Evolutionary conservation across 2,888 invertebrate genomes (phyloP).

Genomic region (Halictus ligatus): DNA sequence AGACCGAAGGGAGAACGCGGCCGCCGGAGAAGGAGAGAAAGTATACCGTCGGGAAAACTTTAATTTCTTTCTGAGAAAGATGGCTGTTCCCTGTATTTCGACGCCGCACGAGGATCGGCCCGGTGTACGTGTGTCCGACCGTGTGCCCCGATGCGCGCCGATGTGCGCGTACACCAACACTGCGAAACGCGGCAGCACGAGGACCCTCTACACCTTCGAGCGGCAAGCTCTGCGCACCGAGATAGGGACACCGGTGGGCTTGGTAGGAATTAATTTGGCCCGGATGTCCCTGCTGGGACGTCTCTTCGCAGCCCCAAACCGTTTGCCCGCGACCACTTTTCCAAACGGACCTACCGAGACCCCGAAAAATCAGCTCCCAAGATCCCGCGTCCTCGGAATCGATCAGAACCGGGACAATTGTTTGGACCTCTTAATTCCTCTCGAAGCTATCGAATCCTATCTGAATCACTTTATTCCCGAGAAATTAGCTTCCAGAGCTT

Average conservation of each 20-base stretch:
- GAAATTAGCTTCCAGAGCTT: not conserved
- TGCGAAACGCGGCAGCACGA: constrained; percentile 1
- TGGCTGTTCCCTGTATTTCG: constrained; percentile 75
- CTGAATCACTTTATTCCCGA: not conserved
- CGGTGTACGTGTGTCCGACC: not conserved
- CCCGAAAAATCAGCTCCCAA: not conserved
- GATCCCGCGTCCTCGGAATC: not conserved
- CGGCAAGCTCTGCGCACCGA: constrained; percentile 20
- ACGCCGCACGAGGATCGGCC: constrained; percentile 62
- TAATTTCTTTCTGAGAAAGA: constrained; percentile 81
- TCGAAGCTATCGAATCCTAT: not conserved
- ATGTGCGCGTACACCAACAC: constrained; percentile 19
- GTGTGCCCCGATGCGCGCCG: not conserved
- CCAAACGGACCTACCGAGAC: constrained; percentile 31
- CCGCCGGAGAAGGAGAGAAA: constrained; percentile 51
- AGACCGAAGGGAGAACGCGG: constrained; percentile 30
- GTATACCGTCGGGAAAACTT: constrained; percentile 79
- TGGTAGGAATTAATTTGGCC: constrained; percentile 71
- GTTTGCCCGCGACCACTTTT: constrained; percentile 65
- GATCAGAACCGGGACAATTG: not conserved
- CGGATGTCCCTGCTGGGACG: constrained; percentile 61
- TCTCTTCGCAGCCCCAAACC: constrained; percentile 49
- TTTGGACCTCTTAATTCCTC: not conserved
- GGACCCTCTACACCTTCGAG: constrained; percentile 19
- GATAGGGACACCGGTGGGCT: constrained; percentile 42